Percentiles rank a stretch among this genome's conserved stretches.
Conservation (phyloP, 2,888 invertebrate genomes). For the Automeris io region DNA sequence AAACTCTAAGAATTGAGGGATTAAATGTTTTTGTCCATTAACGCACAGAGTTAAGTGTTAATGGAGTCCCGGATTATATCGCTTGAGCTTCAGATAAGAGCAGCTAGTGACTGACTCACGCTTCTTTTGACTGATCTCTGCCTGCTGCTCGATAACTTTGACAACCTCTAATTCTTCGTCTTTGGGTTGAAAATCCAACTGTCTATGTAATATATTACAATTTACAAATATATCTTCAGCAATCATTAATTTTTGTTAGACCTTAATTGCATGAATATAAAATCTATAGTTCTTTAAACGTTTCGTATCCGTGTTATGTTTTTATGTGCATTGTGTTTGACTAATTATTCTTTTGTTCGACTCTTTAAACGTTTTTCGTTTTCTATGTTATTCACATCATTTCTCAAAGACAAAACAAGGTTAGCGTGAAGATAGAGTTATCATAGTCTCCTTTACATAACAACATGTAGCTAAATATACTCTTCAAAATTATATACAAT, state of each 20-base stretch:
- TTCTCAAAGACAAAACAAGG: no score
- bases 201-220: not conserved
- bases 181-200: slow-evolving; percentile 23
- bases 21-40: slow-evolving; percentile 74
- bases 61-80: slow-evolving; percentile 65
- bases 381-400: no score
- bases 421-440: no score
- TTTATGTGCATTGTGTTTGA: slow-evolving; percentile 13
- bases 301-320: slow-evolving; percentile 12
- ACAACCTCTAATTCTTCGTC: slow-evolving; percentile 28
- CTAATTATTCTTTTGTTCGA: slow-evolving; percentile 28
- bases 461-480: no score
- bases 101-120: slow-evolving; percentile 49
- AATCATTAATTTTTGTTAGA: slow-evolving; percentile 9
- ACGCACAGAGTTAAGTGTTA: slow-evolving; percentile 60
- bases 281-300: slow-evolving; percentile 13
- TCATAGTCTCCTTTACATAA: no score
- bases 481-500: no score
- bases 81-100: slow-evolving; percentile 42
- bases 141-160: slow-evolving; percentile 52
- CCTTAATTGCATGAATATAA: slow-evolving; percentile 14
- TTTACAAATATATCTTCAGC: slow-evolving; percentile 5
- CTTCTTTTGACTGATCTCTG: slow-evolving; percentile 52
- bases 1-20: slow-evolving; percentile 51
- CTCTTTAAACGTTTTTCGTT: slow-evolving; percentile 14